These are phyloP conservation scores for Scylla paramamosain DNA, from an alignment of 1,140 invertebrate species.

Conservation along the genomic window DNA sequence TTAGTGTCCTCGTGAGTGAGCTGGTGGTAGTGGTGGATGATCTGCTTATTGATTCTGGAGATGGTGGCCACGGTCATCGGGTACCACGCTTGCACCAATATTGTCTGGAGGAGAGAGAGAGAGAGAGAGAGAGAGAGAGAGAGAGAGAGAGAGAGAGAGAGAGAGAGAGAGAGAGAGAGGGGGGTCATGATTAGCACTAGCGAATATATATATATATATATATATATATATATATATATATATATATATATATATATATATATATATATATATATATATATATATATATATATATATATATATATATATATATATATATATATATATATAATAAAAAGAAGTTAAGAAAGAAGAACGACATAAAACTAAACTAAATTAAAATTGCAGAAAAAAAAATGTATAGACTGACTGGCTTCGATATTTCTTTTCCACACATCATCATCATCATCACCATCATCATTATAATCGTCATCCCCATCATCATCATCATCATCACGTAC, in stretches of 20 bases:
- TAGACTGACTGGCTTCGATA: too few relatives aligned
- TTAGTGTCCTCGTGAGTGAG: constrained; percentile 80
- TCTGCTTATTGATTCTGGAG: constrained; percentile 81
- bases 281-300: background rate
- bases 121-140: constrained; percentile 34
- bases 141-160: constrained; percentile 29
- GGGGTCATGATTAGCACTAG: background rate
- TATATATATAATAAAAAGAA: too few relatives aligned
- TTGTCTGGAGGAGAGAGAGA: constrained; percentile 78
- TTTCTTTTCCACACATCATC: too few relatives aligned
- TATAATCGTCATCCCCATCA: too few relatives aligned
- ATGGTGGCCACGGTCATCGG: constrained; percentile 83
- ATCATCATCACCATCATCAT: too few relatives aligned
- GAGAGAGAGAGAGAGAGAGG: background rate
- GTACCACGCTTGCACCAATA: constrained; percentile 82
- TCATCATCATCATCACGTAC: too few relatives aligned
- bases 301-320: background rate
- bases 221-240: too few relatives aligned
- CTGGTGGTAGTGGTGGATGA: constrained; percentile 80
- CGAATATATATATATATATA: background rate
- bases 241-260: background rate
- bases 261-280: background rate
- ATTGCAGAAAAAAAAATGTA: too few relatives aligned
- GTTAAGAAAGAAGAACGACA: too few relatives aligned
- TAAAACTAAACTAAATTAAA: too few relatives aligned